Percentiles rank a stretch among this genome's conserved stretches.
These are phyloP conservation scores for Lucilia cuprina DNA, from an alignment of 1,140 invertebrate genomes.

Conservation along the genomic window DNA sequence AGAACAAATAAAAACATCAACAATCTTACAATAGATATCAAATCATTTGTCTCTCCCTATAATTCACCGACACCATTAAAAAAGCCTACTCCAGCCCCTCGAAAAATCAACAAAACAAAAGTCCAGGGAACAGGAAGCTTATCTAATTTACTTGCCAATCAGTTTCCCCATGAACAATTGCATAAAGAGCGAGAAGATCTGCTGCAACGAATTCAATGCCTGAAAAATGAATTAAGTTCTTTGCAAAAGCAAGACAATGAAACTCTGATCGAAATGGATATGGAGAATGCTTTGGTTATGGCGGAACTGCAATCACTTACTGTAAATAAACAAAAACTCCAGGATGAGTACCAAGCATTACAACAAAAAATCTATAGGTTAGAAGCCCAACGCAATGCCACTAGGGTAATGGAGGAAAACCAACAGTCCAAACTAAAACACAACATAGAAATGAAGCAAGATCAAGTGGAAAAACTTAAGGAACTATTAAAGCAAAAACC, in stretches of 20 bases:
- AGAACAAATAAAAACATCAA: slow-evolving; percentile 58
- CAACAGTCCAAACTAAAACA: slow-evolving; percentile 61
- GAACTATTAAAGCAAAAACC: slow-evolving; percentile 65
- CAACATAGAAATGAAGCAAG: slow-evolving; percentile 60
- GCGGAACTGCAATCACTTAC: slow-evolving; percentile 82
- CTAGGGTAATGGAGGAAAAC: slow-evolving; percentile 61
- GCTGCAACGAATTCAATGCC: slow-evolving; percentile 45
- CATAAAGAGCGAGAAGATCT: slow-evolving; percentile 10
- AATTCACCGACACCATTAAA: slow-evolving; percentile 49
- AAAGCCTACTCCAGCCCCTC: slow-evolving; percentile 56
- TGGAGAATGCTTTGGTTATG: slow-evolving; percentile 82
- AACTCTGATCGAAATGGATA: slow-evolving; percentile 73
- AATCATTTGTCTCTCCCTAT: slow-evolving; percentile 37
- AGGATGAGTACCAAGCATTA: slow-evolving; percentile 65
- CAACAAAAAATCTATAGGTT: slow-evolving; percentile 55
- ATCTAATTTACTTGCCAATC: neutral
- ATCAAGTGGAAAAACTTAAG: slow-evolving; percentile 64
- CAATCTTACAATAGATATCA: slow-evolving; percentile 57
- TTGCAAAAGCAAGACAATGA: slow-evolving; percentile 68
- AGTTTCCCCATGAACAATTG: neutral
- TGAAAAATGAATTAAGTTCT: slow-evolving; percentile 69
- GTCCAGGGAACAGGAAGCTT: neutral
- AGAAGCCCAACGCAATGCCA: slow-evolving; percentile 60
- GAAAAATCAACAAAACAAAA: slow-evolving; percentile 34
- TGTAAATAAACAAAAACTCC: slow-evolving; percentile 76